phyloP scores from a whole-genome alignment of 2,797 vertebrate genomes.

The Phoxinus dragarum region DNA sequence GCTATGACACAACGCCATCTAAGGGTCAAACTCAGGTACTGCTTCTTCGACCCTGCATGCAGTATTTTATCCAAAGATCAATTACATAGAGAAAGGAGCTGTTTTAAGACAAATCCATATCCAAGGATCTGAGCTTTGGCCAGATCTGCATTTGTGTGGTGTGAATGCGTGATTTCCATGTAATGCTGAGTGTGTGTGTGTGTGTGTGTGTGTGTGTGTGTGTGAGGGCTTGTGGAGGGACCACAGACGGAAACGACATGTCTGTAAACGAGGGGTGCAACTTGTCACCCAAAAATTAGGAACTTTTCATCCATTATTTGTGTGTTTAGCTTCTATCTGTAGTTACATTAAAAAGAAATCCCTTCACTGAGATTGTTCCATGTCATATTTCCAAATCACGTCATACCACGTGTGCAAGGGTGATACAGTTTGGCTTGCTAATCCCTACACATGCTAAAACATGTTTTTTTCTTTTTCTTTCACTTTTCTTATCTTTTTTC shows the following conservation, averaged over 20 bases:
- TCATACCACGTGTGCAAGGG: slow-evolving; percentile 25
- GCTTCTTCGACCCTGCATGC: slow-evolving; percentile 76
- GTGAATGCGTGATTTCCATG: slow-evolving; percentile 25
- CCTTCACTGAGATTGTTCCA: background rate
- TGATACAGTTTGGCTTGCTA: slow-evolving; percentile 7
- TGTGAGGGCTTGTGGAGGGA: slow-evolving; percentile 38
- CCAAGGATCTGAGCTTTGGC: slow-evolving; percentile 24
- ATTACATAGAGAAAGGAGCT: slow-evolving; percentile 61
- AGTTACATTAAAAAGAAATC: background rate
- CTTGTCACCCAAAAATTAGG: slow-evolving; percentile 29
- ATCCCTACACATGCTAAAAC: background rate
- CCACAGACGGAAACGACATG: slow-evolving; percentile 49
- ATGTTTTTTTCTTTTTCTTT: background rate
- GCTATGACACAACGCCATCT: slow-evolving; percentile 80
- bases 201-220: too few species aligned
- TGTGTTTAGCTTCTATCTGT: background rate
- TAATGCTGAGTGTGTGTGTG: slow-evolving; percentile 45
- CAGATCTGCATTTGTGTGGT: slow-evolving; percentile 28
- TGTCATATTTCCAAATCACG: slow-evolving; percentile 21
- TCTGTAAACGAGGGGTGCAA: slow-evolving; percentile 49
- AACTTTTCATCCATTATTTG: background rate
- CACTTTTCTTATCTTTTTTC: background rate
- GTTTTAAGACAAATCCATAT: slow-evolving; percentile 50
- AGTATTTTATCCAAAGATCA: slow-evolving; percentile 71
- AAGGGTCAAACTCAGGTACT: slow-evolving; percentile 68